Evolutionary conservation across 2,797 vertebrate species (phyloP), one percentile per base, ranked within the genome.

Genomic region (Gymnocypris eckloni): DNA sequence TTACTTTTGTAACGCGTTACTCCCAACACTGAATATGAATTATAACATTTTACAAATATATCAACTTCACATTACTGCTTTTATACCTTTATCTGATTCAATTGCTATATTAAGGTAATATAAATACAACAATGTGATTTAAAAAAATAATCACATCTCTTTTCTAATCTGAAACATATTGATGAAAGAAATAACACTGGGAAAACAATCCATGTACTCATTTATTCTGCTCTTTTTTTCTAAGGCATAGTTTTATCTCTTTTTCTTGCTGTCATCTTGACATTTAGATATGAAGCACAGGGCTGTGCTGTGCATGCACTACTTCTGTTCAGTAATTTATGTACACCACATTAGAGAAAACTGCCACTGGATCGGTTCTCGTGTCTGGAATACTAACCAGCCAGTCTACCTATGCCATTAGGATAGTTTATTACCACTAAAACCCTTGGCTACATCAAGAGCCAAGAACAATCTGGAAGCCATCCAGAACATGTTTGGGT

Each of bases 351-450:
- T 91, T 91, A 90, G 89, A 88, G 90, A 90, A 91, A 91, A 91
- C 90, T 88, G 90, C 88, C 90, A 88, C 88, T 89, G 92, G 91
- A 67, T 88, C 87, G 84, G 90, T 92, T 87, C 89, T 89, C 93
- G 91, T 93, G 93, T 90, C 90, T 92, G 86, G 92, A 94, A 95
- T 93, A 93, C 87, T 88, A 94, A 95, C 82, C 88, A 88, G 84
- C 88, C 37, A 83, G 76, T 85, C 43, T 86, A 92, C 90, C 88
- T 92, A 81, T 77, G 66, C 89, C 90, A 90, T 93, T 84, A 84
- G 54, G 72, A 75, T 66, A 69, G 66, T 83, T 86, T 83, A 86
- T 81, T 75, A 85, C 83, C 12, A n/a, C 66, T 69, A 81, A 84
- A 69, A 76, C 79, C 72, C 70, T 25, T 33, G 71, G 22, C 72